A percentile compares a stretch with the other conserved stretches of the same genome.
Evolutionary conservation across 2,797 vertebrate species (phyloP).

Genomic region (Diglossa cyanea): DNA sequence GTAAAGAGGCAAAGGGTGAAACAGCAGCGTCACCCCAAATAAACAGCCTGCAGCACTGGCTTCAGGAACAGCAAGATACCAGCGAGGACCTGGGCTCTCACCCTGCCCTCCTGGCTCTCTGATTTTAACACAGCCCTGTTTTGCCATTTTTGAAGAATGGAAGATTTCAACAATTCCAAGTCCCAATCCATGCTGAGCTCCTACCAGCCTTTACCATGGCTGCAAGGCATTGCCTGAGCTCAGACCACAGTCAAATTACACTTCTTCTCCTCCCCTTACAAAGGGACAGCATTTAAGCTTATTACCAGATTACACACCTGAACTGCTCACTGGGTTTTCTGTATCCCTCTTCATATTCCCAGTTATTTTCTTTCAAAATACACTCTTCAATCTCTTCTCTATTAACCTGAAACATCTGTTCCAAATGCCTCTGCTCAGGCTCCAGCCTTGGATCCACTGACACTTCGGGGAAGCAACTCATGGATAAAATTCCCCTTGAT

Average conservation of each 20-base stretch:
- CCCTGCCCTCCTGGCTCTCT: not conserved
- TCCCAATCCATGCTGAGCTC: not conserved
- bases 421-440: not conserved
- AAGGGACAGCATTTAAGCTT: not conserved
- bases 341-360: not conserved
- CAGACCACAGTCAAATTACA: not conserved
- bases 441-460: not conserved
- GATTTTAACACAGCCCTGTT: not conserved
- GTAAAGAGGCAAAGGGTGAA: not conserved
- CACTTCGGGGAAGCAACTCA: not conserved
- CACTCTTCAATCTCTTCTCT: not conserved
- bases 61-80: rapidly evolving
- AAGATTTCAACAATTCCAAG: not conserved
- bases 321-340: not conserved
- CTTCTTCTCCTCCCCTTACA: not conserved
- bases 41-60: not conserved
- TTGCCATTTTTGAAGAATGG: not conserved
- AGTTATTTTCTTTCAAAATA: not conserved
- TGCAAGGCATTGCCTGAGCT: not conserved
- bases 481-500: not conserved
- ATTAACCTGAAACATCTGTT: not conserved
- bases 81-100: rapidly evolving
- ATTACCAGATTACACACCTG: not conserved
- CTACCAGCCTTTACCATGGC: not conserved
- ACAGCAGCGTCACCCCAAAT: not conserved